Conservation (phyloP, 2,113 vertebrate species). For the Mirounga angustirostris region DNA sequence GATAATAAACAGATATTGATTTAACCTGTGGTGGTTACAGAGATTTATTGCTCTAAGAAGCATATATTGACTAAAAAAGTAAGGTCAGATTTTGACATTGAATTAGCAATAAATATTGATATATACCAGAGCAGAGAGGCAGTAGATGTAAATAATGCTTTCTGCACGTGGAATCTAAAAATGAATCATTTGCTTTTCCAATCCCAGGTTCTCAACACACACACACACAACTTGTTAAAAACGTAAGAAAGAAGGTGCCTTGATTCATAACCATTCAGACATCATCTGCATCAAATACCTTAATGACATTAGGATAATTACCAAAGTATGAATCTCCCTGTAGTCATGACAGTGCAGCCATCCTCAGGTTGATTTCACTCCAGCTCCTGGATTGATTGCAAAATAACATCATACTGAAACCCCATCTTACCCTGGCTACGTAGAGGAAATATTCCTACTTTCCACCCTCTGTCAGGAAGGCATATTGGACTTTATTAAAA, state of each 20-base stretch:
- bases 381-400: neutral
- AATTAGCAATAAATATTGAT: slow-evolving; percentile 73
- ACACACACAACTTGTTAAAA: neutral
- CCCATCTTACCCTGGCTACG: neutral
- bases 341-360: neutral
- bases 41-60: slow-evolving; percentile 63
- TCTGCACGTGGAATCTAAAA: slow-evolving; percentile 49
- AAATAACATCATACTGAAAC: neutral
- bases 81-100: slow-evolving; percentile 70
- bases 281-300: neutral
- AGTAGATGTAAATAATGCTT: slow-evolving; percentile 54
- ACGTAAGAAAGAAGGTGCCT: neutral
- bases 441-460: neutral
- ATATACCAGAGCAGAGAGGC: slow-evolving; percentile 40
- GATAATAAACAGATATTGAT: slow-evolving; percentile 64
- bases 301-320: neutral
- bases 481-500: neutral
- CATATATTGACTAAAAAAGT: slow-evolving; percentile 63
- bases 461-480: neutral
- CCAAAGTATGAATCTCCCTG: neutral
- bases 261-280: neutral
- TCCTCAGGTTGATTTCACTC: neutral
- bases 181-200: neutral
- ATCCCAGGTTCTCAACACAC: neutral
- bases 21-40: slow-evolving; percentile 54